Evolutionary conservation across 2,113 vertebrate species (phyloP).

Genomic region (Aptenodytes forsteri): DNA sequence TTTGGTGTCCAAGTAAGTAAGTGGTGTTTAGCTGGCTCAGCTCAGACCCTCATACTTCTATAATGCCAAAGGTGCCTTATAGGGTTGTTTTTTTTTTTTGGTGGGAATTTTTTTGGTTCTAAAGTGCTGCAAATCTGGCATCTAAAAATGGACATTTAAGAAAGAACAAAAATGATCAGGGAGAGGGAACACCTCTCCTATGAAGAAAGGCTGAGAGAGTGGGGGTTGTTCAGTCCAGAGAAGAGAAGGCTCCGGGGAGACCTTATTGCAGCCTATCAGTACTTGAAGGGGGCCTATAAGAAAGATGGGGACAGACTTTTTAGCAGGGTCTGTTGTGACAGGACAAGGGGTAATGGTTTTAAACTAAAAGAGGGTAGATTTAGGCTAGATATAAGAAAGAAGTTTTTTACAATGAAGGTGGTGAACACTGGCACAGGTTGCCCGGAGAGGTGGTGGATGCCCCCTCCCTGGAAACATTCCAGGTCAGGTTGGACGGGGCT

Average conservation of each 20-base stretch:
- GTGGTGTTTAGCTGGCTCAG: background rate
- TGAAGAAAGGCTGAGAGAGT: too few relatives aligned
- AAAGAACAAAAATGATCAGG: background rate
- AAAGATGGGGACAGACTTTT: background rate
- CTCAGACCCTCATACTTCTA: background rate
- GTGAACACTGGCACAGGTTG: background rate
- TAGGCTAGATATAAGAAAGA: background rate
- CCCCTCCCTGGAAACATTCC: background rate
- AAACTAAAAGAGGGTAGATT: background rate
- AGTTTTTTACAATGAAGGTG: background rate
- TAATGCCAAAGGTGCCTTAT: background rate
- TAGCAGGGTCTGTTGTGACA: background rate
- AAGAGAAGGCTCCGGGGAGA: background rate
- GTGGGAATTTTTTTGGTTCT: background rate
- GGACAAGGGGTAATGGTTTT: background rate
- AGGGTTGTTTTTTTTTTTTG: background rate
- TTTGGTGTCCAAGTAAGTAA: background rate
- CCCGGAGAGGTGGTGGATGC: background rate
- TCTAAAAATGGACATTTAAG: background rate
- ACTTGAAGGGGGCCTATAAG: background rate
- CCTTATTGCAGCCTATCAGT: background rate
- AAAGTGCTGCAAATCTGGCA: background rate
- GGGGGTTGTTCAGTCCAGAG: background rate
- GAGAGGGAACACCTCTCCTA: background rate
- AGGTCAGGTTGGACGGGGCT: background rate